Base-by-base conservation (phyloP, 2,888 invertebrate genomes). In the Bimastos eiseni region DNA sequence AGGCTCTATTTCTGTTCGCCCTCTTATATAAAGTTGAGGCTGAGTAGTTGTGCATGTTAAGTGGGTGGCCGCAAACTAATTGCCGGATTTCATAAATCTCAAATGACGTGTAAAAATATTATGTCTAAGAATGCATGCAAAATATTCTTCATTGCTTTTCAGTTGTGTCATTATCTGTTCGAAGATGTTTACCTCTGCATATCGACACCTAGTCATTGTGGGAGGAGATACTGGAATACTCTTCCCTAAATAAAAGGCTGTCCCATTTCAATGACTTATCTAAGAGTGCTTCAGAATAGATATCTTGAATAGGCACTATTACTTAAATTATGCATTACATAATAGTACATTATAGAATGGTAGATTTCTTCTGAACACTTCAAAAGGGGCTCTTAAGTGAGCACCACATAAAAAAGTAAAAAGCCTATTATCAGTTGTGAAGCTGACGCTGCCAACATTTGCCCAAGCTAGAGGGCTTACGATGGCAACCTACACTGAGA, bases 401-500 rank as follows among this genome's bases (percentile, higher is more conserved):
- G 70, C 70, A 70, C n/a, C 70, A 70, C 0, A n/a, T 30, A 70
- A 70, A 70, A 55, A 70, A 30, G 70, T n/a, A 70, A 70, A 70
- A 70, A 70, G 70, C n/a, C 70, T 70, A 30, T n/a, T n/a, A 70
- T 70, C 70, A 70, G 70, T n/a, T 70, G n/a, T 70, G 70, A n/a
- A 70, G 70, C 70, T 70, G n/a, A n/a, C 70, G n/a, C n/a, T n/a
- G n/a, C 70, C 70, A 49, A 70, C 70, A n/a, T 30, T 70, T 70
- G 70, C 70, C n/a, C 70, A n/a, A 24, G 49, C 70, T n/a, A n/a
- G 70, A 70, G 70, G 70, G 70, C 70, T 70, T 13, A 49, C n/a
- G n/a, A 70, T 70, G 70, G 70, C 70, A 30, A n/a, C n/a, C 30
- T 70, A n/a, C n/a, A 49, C 70, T n/a, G 70, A n/a, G 30, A n/a